Base-by-base conservation (phyloP, 2,888 invertebrate species). In the Pammene aurita region DNA sequence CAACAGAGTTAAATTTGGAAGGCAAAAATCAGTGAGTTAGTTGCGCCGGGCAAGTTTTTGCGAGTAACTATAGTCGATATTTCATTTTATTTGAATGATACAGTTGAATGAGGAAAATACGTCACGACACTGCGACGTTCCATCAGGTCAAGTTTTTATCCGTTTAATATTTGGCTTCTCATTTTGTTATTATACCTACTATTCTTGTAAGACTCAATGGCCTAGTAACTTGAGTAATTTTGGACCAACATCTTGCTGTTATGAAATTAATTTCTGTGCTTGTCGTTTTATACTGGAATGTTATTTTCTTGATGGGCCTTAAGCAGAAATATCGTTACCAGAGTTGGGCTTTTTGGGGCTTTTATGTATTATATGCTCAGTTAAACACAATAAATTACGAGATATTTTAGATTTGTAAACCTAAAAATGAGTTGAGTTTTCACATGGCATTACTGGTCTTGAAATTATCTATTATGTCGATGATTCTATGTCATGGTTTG, bases 41-140 rank as follows among this genome's bases (percentile, higher is more conserved):
- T 44, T 14, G 11, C 44, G 46, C 11, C 60, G 34, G 11, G 14
- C 46, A 5, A 60, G 35, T 46, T 60, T 60, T 60, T 48, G 46
- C n/a, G 34, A 60, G 60, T 60, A 56, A 38, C 38, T 9, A 56
- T 52, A n/a, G 58, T 46, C 46, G 14, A 60, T 60, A n/a, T 48
- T 60, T 34, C 16, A 48, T 26, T 67, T 34, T 67, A 50, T 62
- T 56, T 56, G 48, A 54, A 62, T 56, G 62, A 35, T 16, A 62
- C 38, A 26, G 55, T 61, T 61, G 42, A 58, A 16, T 14, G 38
- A 55, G 18, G 41, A 34, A 50, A 50, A 56, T 16, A 62, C 42
- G 34, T 62, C 48, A 50, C 41, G 16, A 62, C 48, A 48, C 55
- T 6, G 61, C 7, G n/a, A 55, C 55, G 41, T 38, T 61, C 18